A percentile compares a stretch with the other conserved stretches of the same genome.
phyloP scores from a whole-genome alignment of 2,888 invertebrate species.

The Meliscaeva auricollis region DNA sequence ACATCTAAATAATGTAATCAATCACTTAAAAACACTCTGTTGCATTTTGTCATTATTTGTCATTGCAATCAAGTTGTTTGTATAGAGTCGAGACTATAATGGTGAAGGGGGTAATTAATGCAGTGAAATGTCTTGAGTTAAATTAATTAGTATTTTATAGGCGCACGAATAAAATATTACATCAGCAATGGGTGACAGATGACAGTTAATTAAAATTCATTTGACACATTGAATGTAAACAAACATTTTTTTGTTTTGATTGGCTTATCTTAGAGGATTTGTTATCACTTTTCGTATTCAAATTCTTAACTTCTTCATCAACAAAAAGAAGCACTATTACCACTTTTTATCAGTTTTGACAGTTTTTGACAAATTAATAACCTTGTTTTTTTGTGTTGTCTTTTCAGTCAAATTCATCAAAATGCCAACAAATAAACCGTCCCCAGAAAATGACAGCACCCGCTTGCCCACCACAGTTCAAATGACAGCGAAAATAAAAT shows the following conservation, averaged over 20 bases:
- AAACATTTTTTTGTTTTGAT: no score
- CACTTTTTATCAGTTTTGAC: no score
- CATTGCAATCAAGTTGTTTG: not conserved
- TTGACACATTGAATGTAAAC: not conserved
- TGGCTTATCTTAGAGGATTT: no score
- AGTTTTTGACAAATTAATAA: no score
- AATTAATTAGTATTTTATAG: constrained; percentile 47
- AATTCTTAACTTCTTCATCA: no score
- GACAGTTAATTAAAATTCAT: constrained; percentile 49
- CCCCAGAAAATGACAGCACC: constrained; percentile 79
- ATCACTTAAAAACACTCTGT: constrained; percentile 1
- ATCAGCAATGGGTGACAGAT: no score
- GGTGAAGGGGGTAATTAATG: constrained; percentile 4
- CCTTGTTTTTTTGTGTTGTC: no score
- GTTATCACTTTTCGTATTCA: no score
- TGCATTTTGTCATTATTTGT: constrained; percentile 28
- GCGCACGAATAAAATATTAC: constrained; percentile 27
- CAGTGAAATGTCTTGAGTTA: constrained; percentile 5
- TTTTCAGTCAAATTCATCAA: constrained; percentile 81
- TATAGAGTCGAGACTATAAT: no score
- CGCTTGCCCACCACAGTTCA: constrained; percentile 71
- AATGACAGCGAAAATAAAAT: constrained; percentile 74
- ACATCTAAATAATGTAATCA: constrained; percentile 42
- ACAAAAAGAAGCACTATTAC: no score
- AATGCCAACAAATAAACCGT: constrained; percentile 83